Base-by-base conservation (phyloP, 2,888 invertebrate genomes). In the Anthrax anthrax region DNA sequence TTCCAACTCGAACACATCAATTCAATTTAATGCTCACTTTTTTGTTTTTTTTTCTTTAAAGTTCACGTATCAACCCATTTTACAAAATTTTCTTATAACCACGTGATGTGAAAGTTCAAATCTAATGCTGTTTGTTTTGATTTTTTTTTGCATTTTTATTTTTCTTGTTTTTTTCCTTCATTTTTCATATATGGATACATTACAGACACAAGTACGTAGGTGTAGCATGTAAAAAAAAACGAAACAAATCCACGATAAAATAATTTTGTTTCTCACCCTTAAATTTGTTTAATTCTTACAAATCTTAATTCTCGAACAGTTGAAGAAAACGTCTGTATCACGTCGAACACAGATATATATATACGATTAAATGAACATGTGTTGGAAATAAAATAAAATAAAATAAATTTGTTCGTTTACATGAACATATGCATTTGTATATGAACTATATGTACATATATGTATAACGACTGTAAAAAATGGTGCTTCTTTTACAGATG, bases 191-290 rank as follows among this genome's bases (percentile, higher is more conserved):
- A 29, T 40, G 37, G 36, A 42, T 37, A 37, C 42, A 40, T 45
- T 37, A 17, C 10, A 29, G 41, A 37, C 8, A 32, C 8, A 12
- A 12, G 3, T 12, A 9, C 8, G 8, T 32, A 32, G 9, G 40
- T 42, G 41, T 41, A 44, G 36, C 40, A 43, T 41, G 47, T 40
- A 32, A 44, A 47, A 47, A 47, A 47, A 44, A n/a, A n/a, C n/a
- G n/a, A n/a, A n/a, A n/a, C n/a, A n/a, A 44, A 47, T 47, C 44
- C 44, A 44, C 44, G 47, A 44, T 47, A 47, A 47, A 47, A 44
- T 44, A 47, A 44, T 47, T 47, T 47, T 37, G 16, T 17, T 37
- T 43, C 13, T 23, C 34, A 13, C 43, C 37, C 29, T 34, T 18
- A 32, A 27, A n/a, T 18, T 37, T n/a, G n/a, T n/a, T n/a, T n/a